Evolutionary conservation across 1,140 invertebrate genomes (phyloP).

Genomic region (Octopus sinensis): DNA sequence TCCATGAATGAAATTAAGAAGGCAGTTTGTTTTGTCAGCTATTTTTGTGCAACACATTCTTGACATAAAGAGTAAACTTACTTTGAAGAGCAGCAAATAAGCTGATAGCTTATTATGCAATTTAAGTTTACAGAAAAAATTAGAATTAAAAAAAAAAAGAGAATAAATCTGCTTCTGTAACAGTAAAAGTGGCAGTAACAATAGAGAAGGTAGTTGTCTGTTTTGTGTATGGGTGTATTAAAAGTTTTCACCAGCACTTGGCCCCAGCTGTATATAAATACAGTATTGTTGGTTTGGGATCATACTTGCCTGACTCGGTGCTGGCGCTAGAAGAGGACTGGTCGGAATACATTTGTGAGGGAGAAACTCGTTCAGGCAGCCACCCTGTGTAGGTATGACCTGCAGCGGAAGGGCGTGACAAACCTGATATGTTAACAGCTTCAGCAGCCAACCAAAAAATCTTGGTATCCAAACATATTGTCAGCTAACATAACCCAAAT

Average conservation of each 20-base stretch:
- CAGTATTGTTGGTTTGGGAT: not conserved
- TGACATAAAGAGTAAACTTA: too few relatives aligned
- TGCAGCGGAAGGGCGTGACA: conserved; percentile 23
- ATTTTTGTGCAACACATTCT: too few relatives aligned
- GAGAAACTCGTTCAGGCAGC: conserved; percentile 31
- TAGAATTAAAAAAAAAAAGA: too few relatives aligned
- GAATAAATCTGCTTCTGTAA: too few relatives aligned
- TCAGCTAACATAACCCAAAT: not conserved
- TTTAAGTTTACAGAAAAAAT: too few relatives aligned
- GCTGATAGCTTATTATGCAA: too few relatives aligned
- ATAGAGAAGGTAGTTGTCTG: too few relatives aligned
- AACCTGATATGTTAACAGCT: conserved; percentile 21
- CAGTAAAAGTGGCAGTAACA: too few relatives aligned
- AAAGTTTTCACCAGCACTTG: not conserved
- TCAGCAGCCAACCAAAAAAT: conserved; percentile 27
- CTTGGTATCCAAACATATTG: conserved; percentile 9
- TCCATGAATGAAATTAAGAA: too few relatives aligned
- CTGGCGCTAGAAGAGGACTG: conserved; percentile 36
- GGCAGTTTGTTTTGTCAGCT: too few relatives aligned
- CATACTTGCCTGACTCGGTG: conserved; percentile 39
- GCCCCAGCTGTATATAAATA: not conserved
- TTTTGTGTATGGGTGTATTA: too few relatives aligned
- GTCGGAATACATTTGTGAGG: conserved; percentile 31
- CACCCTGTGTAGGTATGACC: conserved; percentile 34
- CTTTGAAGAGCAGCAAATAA: too few relatives aligned